These are phyloP conservation scores for Copsychus sechellarum DNA, from an alignment of 2,113 vertebrate genomes.

Conservation along the genomic window DNA sequence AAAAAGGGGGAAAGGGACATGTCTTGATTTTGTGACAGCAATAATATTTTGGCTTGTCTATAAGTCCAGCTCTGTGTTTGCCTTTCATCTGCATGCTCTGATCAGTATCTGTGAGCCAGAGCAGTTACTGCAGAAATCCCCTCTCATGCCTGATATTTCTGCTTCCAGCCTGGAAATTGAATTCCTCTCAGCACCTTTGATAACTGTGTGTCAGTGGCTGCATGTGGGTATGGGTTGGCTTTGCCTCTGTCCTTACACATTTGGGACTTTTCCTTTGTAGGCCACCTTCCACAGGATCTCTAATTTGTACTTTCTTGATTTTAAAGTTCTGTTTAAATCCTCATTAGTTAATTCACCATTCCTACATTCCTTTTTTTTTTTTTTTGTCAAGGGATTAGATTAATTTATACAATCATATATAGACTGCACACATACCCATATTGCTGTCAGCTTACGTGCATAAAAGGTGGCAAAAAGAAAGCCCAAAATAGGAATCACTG, in stretches of 20 bases:
- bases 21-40: constrained; percentile 10
- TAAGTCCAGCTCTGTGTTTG: neutral
- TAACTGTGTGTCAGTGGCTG: neutral
- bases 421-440: neutral
- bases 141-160: neutral
- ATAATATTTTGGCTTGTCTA: neutral
- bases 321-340: neutral
- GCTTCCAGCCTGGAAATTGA: neutral
- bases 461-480: neutral
- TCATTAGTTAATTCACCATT: neutral
- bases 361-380: neutral
- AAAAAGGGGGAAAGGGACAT: neutral
- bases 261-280: neutral
- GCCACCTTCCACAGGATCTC: neutral
- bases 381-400: neutral
- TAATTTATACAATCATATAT: neutral
- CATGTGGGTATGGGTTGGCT: neutral
- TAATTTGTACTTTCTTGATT: neutral
- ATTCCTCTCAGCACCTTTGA: neutral
- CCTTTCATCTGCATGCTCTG: constrained; percentile 53
- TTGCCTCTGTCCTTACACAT: neutral
- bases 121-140: constrained; percentile 41
- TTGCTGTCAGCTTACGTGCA: neutral
- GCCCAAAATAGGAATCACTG: neutral
- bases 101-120: constrained; percentile 26